Conservation (phyloP, 2,797 vertebrate genomes). For the Borostomias antarcticus region DNA sequence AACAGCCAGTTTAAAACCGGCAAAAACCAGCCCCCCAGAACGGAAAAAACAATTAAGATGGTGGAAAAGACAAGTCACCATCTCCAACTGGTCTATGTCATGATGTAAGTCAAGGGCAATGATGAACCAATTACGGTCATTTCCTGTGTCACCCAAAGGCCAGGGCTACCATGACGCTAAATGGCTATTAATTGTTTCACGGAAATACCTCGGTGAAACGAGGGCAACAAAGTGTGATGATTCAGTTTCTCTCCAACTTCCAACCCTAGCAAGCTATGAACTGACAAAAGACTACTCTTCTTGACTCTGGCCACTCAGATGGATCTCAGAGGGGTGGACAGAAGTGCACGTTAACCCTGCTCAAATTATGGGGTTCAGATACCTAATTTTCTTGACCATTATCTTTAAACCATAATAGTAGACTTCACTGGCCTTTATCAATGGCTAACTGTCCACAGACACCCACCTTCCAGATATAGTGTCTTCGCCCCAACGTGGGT, state of each 20-base stretch:
- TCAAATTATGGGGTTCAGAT: no score
- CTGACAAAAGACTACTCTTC: neutral
- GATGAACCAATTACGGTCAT: slow-evolving; percentile 32
- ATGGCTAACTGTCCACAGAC: neutral
- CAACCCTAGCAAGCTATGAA: neutral
- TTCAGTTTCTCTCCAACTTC: no score
- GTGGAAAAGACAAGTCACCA: slow-evolving; percentile 12
- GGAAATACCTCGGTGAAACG: slow-evolving; percentile 12
- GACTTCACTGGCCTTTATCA: neutral
- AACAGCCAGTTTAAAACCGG: slow-evolving; percentile 28
- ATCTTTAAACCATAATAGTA: neutral
- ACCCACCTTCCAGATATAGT: neutral
- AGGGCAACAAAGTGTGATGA: neutral
- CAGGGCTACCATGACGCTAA: slow-evolving; percentile 21
- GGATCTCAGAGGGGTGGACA: no score
- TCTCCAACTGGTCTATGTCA: slow-evolving; percentile 26
- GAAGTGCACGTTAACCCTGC: no score
- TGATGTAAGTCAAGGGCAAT: slow-evolving; percentile 6
- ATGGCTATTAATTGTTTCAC: neutral
- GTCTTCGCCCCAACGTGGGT: neutral
- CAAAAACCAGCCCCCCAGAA: slow-evolving; percentile 18
- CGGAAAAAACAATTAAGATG: slow-evolving; percentile 37
- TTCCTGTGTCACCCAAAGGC: slow-evolving; percentile 32
- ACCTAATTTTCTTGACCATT: neutral
- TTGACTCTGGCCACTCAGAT: no score